Base-by-base conservation (phyloP, 2,113 vertebrate species). In the Glaucomys volans region DNA sequence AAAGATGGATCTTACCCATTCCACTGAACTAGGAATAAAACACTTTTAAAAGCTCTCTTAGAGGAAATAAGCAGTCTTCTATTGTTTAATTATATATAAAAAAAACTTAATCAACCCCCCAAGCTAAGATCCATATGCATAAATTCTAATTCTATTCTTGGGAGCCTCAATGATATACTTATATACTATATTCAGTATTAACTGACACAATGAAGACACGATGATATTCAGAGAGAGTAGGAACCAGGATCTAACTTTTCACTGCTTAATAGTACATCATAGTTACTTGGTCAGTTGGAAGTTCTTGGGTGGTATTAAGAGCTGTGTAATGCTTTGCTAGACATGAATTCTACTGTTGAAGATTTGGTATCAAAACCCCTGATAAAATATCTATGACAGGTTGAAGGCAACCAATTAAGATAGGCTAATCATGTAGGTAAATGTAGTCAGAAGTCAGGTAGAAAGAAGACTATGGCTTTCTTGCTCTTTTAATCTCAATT, bases 401-500 rank as follows among this genome's bases (percentile, higher is more conserved):
- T 0, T 37, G 35, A 16, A 37, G 44, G 37, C 66, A 86, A 57
- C 40, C 18, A 54, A 83, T 72, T 79, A 77, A 96, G 95, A 74
- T 44, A 79, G 18, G 37, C 8, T 92, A 12, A 64, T 93, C 16
- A 1, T 72, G 42, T 76, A 52, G 32, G 72, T 81, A 40, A 30
- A 2, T 28, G 35, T 44, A 10, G 40, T 76, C 82, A 90, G 72
- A 95, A 87, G 52, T 52, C 62, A 57, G 44, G 24, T 30, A 14
- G 52, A 96, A 95, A 35, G 28, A 80, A 52, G 30, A 37, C 47
- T 57, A 42, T 26, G 44, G 4, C 75, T 42, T 67, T 57, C 59
- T 95, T 71, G 17, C 6, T 95, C 54, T 62, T 59, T 64, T 94
- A 83, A 80, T 62, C 28, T 67, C 54, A 47, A 37, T 94, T 95